Percentiles rank a stretch among this genome's conserved stretches.
Conservation (phyloP, 1,140 invertebrate species). For the Acyrthosiphon pisum region DNA sequence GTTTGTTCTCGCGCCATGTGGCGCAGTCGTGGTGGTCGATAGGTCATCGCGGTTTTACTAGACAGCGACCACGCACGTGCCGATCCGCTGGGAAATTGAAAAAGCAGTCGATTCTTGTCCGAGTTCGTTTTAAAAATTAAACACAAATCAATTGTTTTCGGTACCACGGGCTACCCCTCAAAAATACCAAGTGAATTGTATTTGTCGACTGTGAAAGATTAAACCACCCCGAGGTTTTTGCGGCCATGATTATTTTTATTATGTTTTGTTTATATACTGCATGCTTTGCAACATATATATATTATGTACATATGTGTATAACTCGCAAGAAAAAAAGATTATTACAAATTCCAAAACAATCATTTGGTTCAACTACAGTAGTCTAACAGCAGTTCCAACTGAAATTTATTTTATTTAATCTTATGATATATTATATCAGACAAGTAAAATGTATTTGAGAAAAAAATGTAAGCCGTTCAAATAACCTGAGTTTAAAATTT, state of each 20-base stretch:
- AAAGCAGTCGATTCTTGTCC: not conserved
- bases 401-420: not conserved
- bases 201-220: slow-evolving; percentile 3
- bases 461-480: too few relatives aligned
- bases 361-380: not conserved
- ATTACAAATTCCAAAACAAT: not conserved
- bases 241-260: slow-evolving; percentile 2
- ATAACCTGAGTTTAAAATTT: too few relatives aligned
- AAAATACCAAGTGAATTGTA: not conserved
- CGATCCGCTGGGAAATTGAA: slow-evolving; percentile 25
- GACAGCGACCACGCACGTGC: not conserved
- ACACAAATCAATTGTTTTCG: slow-evolving; percentile 25
- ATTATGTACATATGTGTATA: not conserved
- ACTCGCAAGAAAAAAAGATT: not conserved
- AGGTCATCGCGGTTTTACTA: not conserved
- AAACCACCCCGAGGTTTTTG: not conserved
- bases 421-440: not conserved
- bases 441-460: not conserved
- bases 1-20: not conserved
- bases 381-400: fast-evolving
- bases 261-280: not conserved
- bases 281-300: not conserved
- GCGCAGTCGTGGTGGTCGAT: not conserved
- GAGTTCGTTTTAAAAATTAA: slow-evolving; percentile 30
- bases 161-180: not conserved